phyloP scores from a whole-genome alignment of 2,797 vertebrate species.

The Lates japonicus region DNA sequence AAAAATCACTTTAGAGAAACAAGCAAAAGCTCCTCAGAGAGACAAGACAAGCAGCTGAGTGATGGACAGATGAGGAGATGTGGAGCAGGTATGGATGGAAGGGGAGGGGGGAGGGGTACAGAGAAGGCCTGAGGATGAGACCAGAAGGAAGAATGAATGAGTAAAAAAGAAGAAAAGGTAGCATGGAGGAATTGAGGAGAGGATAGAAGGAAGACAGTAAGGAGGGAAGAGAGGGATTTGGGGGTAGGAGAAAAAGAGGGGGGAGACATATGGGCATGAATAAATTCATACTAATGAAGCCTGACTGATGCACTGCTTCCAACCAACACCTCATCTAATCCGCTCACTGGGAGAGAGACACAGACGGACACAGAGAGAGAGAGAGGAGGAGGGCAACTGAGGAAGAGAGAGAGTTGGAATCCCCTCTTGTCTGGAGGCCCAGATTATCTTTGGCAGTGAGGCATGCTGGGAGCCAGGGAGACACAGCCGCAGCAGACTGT shows the following conservation, averaged over 20 bases:
- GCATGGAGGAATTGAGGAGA: slow-evolving; percentile 26
- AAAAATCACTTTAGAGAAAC: slow-evolving; percentile 63
- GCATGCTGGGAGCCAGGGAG: slow-evolving; percentile 66
- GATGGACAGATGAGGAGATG: slow-evolving; percentile 53
- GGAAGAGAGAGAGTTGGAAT: slow-evolving; percentile 79
- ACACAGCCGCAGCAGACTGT: slow-evolving; percentile 57
- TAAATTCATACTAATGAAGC: slow-evolving; percentile 88
- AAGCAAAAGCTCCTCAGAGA: slow-evolving; percentile 57
- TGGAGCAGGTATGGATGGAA: slow-evolving; percentile 36
- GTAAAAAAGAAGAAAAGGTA: neutral
- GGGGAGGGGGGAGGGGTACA: neutral
- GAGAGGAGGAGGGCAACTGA: slow-evolving; percentile 50
- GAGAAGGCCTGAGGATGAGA: slow-evolving; percentile 7
- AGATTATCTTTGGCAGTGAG: slow-evolving; percentile 83
- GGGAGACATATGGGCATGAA: slow-evolving; percentile 85
- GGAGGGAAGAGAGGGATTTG: slow-evolving; percentile 36
- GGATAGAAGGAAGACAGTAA: slow-evolving; percentile 24
- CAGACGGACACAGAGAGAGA: slow-evolving; percentile 49
- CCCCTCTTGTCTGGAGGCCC: slow-evolving; percentile 81
- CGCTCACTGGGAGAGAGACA: slow-evolving; percentile 68
- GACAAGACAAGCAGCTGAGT: slow-evolving; percentile 49
- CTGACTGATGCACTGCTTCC: slow-evolving; percentile 83
- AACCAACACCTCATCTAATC: slow-evolving; percentile 84
- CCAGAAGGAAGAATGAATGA: slow-evolving; percentile 1
- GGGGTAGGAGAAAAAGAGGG: slow-evolving; percentile 30